Evolutionary conservation across 1,140 invertebrate species (phyloP).

Genomic region (Dufourea novaeangliae): DNA sequence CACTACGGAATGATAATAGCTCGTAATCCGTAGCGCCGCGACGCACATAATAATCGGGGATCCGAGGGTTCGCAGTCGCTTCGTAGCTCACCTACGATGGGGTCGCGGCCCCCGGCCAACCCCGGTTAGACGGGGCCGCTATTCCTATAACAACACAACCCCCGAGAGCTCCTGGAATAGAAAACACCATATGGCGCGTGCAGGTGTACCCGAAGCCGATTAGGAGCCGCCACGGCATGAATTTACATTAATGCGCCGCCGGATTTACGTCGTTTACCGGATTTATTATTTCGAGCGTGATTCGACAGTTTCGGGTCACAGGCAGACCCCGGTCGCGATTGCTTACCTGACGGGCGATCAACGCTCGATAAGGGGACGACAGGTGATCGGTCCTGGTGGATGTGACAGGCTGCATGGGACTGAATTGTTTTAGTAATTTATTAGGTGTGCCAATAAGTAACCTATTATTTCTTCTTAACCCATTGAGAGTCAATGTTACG

Average conservation of each 20-base stretch:
- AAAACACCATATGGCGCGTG: conserved; percentile 80
- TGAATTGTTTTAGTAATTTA: background rate
- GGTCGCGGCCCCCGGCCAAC: conserved; percentile 56
- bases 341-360: background rate
- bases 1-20: conserved; percentile 78
- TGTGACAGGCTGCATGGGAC: background rate
- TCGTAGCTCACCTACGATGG: conserved; percentile 70
- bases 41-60: conserved; percentile 61
- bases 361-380: background rate
- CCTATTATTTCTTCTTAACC: too few relatives aligned
- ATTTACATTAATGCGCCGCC: conserved; percentile 79
- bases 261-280: conserved; percentile 77
- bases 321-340: background rate
- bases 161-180: conserved; percentile 70
- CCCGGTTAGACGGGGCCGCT: conserved; percentile 45
- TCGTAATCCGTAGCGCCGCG: conserved; percentile 75
- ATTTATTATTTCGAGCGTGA: conserved; percentile 78
- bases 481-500: too few relatives aligned
- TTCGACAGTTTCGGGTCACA: conserved; percentile 59
- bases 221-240: conserved; percentile 77
- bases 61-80: conserved; percentile 63
- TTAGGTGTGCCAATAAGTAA: too few relatives aligned
- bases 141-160: conserved; percentile 43
- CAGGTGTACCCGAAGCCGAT: conserved; percentile 80
- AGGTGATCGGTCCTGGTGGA: background rate